Evolutionary conservation across 2,797 vertebrate genomes (phyloP), one percentile per base, ranked within the genome.

Genomic region (Muscicapa comitata): DNA sequence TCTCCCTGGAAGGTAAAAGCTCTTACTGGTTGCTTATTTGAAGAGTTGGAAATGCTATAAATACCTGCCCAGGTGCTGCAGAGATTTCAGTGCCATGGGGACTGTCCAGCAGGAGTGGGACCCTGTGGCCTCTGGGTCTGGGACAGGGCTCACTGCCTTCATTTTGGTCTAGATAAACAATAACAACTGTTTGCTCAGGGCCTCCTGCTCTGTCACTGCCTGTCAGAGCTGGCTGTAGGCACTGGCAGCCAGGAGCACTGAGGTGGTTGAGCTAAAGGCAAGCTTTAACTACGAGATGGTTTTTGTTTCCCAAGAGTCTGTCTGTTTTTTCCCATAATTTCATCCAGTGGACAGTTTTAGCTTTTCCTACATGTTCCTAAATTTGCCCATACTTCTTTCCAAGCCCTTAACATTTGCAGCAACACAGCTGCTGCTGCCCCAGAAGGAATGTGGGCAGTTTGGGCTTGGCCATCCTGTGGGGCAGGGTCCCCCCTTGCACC

Each of bases 41-140:
- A 29, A 53, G 91, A 57, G 79, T 68, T 71, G 6, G 6, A 33
- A 45, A 57, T 9, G 59, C 79, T 82, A 8, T 57, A 42, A 84
- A 67, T 38, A 19, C 66, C 75, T 81, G 38, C 66, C 0, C 9
- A 70, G 83, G 37, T 0, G 10, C 71, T 33, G 93, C 82, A 51
- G 74, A 29, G 65, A 21, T 3, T 1, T 10, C 81, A n/a, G 77
- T 0, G 0, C 7, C 2, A 5, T 0, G 1, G 0, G 35, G 21
- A 17, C 19, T 1, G 2, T 13, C 35, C 18, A 4, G 1, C 4
- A 6, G 68, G 78, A 24, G 7, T 4, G 1, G 7, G 87, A 26
- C 24, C 20, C 7, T 10, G 3, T 3, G 59, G 45, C 15, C 48
- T 25, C 83, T 33, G 48, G 43, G 19, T 11, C 43, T 45, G 20